These are phyloP conservation scores for Pelmatolapia mariae DNA, from an alignment of 2,113 vertebrate genomes.

Conservation along the genomic window DNA sequence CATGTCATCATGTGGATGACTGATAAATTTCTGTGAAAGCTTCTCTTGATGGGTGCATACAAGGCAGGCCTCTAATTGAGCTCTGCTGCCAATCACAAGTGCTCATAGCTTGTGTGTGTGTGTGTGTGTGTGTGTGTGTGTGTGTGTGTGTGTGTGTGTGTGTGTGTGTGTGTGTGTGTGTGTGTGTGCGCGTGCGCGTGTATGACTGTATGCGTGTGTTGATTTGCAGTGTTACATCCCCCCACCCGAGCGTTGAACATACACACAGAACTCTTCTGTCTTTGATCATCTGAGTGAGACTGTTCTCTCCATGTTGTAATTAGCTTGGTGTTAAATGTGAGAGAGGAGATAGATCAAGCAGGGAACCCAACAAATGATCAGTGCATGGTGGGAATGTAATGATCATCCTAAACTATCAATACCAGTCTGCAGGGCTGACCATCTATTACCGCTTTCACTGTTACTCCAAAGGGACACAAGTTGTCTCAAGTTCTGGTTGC, in stretches of 20 bases:
- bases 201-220: background rate
- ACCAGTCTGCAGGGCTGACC: background rate
- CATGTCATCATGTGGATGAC: constrained; percentile 58
- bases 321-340: constrained; percentile 39
- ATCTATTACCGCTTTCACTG: background rate
- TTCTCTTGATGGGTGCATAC: constrained; percentile 29
- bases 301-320: constrained; percentile 49
- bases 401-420: constrained; percentile 1
- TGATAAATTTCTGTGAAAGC: constrained; percentile 56
- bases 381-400: background rate
- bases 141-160: background rate
- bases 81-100: constrained; percentile 51
- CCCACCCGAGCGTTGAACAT: constrained; percentile 3
- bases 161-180: background rate
- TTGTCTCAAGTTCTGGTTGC: background rate
- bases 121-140: background rate
- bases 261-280: constrained; percentile 15
- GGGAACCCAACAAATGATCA: constrained; percentile 20
- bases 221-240: constrained; percentile 5
- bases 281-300: constrained; percentile 50
- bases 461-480: background rate
- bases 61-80: constrained; percentile 54
- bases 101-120: background rate
- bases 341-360: constrained; percentile 41
- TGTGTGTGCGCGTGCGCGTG: background rate